phyloP scores from a whole-genome alignment of 2,113 vertebrate species.

The Lepisosteus oculatus region DNA sequence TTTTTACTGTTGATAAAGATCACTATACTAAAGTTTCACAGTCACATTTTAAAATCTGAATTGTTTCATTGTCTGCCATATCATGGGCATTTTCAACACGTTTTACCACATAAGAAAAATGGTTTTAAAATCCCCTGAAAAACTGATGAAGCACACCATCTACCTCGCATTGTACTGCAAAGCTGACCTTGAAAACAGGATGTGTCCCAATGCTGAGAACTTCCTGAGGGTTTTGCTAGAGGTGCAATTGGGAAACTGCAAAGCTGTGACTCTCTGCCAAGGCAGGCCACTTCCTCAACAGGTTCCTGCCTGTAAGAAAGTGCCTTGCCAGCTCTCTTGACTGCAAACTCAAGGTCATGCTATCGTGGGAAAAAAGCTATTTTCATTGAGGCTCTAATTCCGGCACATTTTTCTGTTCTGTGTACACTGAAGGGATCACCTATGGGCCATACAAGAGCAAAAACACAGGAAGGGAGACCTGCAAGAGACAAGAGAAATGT shows the following conservation, averaged over 20 bases:
- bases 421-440: too few relatives aligned
- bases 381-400: neutral
- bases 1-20: too few relatives aligned
- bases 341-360: slow-evolving; percentile 31
- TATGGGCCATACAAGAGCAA: too few relatives aligned
- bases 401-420: too few relatives aligned
- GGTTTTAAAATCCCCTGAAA: too few relatives aligned
- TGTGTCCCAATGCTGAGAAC: slow-evolving; percentile 60
- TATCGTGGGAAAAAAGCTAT: slow-evolving; percentile 63
- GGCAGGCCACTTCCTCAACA: slow-evolving; percentile 41
- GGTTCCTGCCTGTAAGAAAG: slow-evolving; percentile 52
- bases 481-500: too few relatives aligned
- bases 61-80: too few relatives aligned
- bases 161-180: neutral
- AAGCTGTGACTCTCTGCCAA: slow-evolving; percentile 15
- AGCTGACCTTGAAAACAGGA: slow-evolving; percentile 61
- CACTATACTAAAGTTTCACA: too few relatives aligned
- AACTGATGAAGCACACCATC: neutral
- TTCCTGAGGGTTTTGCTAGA: slow-evolving; percentile 59
- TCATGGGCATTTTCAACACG: too few relatives aligned
- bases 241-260: slow-evolving; percentile 30
- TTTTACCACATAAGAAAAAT: too few relatives aligned
- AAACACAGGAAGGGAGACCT: too few relatives aligned
- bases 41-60: too few relatives aligned
- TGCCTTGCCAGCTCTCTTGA: slow-evolving; percentile 27